Conservation (phyloP, 2,113 vertebrate genomes). For the Prochilodus magdalenae region DNA sequence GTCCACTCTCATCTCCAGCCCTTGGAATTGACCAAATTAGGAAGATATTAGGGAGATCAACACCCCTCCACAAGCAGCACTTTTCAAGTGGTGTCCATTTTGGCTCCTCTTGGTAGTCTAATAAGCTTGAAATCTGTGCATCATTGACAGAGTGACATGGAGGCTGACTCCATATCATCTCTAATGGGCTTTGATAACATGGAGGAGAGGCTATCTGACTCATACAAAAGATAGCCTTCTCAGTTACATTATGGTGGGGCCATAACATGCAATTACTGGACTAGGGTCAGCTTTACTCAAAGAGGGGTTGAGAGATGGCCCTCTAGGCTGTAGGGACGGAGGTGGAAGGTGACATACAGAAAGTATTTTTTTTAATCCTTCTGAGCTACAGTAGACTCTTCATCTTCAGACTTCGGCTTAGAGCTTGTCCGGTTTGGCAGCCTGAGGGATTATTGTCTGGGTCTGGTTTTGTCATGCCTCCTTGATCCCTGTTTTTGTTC, state of each 20-base stretch:
- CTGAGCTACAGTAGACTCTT: constrained; percentile 56
- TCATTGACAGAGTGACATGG: constrained; percentile 6
- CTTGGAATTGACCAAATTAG: background rate
- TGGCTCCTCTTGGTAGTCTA: constrained; percentile 5
- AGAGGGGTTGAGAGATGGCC: constrained; percentile 27
- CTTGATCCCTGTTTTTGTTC: constrained; percentile 55
- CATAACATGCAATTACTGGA: constrained; percentile 10
- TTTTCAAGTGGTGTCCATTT: constrained; percentile 15
- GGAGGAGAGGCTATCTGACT: constrained; percentile 20
- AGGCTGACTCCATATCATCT: constrained; percentile 27
- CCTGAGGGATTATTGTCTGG: constrained; percentile 52
- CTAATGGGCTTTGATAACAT: constrained; percentile 35
- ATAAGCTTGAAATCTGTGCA: constrained; percentile 28
- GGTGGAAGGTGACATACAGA: constrained; percentile 54
- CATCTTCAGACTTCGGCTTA: constrained; percentile 59
- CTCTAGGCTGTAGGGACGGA: constrained; percentile 44
- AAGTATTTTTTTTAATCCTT: constrained; percentile 46
- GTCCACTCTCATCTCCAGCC: background rate
- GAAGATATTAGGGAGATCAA: background rate
- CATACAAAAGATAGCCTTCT: constrained; percentile 31
- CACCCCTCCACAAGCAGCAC: background rate
- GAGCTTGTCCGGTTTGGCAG: constrained; percentile 52
- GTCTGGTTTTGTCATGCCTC: constrained; percentile 53
- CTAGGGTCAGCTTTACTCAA: constrained; percentile 49
- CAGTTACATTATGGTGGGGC: constrained; percentile 13